A percentile compares a stretch with the other conserved stretches of the same genome.
Conservation (phyloP, 2,113 vertebrate species). For the Coregonus clupeaformis region DNA sequence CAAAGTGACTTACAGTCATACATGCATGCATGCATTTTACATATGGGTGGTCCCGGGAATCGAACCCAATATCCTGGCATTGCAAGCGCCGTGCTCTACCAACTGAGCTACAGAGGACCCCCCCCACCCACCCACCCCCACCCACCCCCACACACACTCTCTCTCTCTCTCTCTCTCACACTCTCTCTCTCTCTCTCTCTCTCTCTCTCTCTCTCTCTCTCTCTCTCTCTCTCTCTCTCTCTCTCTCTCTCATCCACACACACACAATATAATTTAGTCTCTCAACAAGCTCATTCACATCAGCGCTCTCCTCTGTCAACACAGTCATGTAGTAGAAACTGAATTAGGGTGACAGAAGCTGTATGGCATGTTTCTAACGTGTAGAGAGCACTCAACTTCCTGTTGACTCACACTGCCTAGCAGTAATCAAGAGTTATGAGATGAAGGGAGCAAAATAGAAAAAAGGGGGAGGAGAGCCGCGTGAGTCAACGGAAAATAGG, state of each 20-base stretch:
- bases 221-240: no score
- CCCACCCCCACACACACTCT: no score
- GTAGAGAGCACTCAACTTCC: conserved; percentile 58
- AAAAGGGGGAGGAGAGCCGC: background rate
- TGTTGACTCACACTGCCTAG: conserved; percentile 67
- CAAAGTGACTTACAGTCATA: no score
- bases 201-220: no score
- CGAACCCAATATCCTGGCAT: no score
- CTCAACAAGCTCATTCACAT: background rate
- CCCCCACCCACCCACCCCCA: no score
- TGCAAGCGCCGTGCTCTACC: no score
- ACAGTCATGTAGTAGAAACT: background rate
- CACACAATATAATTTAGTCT: background rate
- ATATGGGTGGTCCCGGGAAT: no score
- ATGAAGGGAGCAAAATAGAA: background rate
- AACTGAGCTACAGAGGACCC: no score
- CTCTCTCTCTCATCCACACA: background rate
- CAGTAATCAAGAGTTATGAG: conserved; percentile 40
- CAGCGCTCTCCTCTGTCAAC: background rate
- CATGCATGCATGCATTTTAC: no score
- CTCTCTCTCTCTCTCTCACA: no score
- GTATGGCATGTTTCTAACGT: conserved; percentile 46
- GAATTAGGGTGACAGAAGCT: conserved; percentile 49
- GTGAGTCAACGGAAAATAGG: conserved; percentile 12
- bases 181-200: no score